These are phyloP conservation scores for Agriopis aurantiaria DNA, from an alignment of 2,888 invertebrate species.

Conservation along the genomic window DNA sequence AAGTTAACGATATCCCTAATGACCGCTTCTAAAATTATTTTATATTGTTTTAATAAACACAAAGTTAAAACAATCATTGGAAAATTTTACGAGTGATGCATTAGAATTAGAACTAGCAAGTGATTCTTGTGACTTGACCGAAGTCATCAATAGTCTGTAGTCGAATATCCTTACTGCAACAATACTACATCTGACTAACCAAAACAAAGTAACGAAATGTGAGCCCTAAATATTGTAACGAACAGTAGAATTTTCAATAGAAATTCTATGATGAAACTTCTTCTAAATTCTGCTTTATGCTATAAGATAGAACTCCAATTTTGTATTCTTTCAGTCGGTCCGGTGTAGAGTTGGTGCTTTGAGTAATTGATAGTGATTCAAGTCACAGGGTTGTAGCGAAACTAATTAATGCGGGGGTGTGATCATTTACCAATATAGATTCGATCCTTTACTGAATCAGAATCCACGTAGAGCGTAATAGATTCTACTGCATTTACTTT, in stretches of 20 bases:
- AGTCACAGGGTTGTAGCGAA: constrained; percentile 49
- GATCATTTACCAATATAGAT: constrained; percentile 15
- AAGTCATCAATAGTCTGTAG: constrained; percentile 33
- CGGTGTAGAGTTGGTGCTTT: not conserved
- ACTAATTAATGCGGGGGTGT: constrained; percentile 42
- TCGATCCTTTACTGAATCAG: not conserved
- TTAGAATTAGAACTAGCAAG: constrained; percentile 38
- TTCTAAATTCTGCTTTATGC: not conserved
- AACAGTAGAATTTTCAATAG: not conserved
- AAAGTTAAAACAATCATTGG: constrained; percentile 32
- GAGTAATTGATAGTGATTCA: constrained; percentile 38
- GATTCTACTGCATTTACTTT: not conserved
- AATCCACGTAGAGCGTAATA: constrained; percentile 4
- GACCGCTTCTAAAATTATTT: constrained; percentile 38
- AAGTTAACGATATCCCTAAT: constrained; percentile 32
- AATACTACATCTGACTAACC: not conserved
- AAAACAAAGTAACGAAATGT: not conserved
- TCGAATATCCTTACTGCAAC: constrained; percentile 15
- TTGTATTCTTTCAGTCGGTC: not conserved
- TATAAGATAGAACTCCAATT: not conserved
- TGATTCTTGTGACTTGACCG: constrained; percentile 40
- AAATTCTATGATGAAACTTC: not conserved
- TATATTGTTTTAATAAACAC: constrained; percentile 33
- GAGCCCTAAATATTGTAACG: not conserved
- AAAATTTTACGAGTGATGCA: constrained; percentile 37